A percentile compares a stretch with the other conserved stretches of the same genome.
These are phyloP conservation scores for Alcedo quadribrachys DNA, from an alignment of 2,797 vertebrate species.

Conservation along the genomic window DNA sequence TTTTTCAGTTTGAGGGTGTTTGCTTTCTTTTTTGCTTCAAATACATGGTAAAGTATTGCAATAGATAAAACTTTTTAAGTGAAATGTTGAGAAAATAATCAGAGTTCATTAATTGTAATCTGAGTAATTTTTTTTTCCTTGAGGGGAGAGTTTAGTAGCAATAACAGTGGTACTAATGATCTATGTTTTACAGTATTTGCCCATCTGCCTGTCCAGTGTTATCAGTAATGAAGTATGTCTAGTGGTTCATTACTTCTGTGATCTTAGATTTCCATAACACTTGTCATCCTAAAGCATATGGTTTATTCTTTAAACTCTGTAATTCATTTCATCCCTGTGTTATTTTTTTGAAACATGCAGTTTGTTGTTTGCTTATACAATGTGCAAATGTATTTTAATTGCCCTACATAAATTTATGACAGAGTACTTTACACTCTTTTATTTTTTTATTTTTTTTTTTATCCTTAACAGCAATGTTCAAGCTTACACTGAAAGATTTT, in stretches of 20 bases:
- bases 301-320: conserved; percentile 26
- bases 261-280: background rate
- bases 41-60: background rate
- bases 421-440: conserved; percentile 29
- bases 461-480: conserved; percentile 40
- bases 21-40: background rate
- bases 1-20: background rate
- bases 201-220: background rate
- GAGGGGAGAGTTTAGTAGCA: accelerated
- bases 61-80: background rate
- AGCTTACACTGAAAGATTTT: conserved; percentile 48
- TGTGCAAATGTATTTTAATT: conserved; percentile 69
- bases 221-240: background rate
- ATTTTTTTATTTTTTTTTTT: background rate
- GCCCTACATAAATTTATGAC: conserved; percentile 40
- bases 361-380: conserved; percentile 46
- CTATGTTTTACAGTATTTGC: background rate
- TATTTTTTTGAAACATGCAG: conserved; percentile 48
- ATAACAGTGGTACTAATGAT: background rate
- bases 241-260: background rate
- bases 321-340: background rate
- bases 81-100: background rate
- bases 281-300: background rate
- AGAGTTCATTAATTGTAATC: background rate
- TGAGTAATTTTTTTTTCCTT: background rate